Conservation (phyloP, 2,113 vertebrate species). For the Xenus cinereus region DNA sequence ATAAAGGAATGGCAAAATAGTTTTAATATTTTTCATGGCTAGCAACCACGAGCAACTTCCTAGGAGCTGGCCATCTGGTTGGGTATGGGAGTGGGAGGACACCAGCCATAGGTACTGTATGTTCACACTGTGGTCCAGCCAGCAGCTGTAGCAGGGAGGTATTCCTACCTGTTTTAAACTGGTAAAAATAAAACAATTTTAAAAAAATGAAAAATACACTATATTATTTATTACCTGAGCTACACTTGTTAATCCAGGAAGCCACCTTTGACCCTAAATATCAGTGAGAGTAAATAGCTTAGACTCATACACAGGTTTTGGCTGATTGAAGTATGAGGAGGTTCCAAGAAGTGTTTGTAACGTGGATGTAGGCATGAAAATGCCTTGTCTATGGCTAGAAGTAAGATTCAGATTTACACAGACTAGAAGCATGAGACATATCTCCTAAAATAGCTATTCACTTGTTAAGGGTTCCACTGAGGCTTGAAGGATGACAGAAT, state of each 20-base stretch:
- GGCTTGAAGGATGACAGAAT: conserved; percentile 29
- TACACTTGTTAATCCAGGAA: background rate
- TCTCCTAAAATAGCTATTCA: conserved; percentile 11
- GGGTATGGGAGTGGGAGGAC: background rate
- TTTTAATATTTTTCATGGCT: background rate
- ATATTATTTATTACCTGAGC: background rate
- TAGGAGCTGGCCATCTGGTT: background rate
- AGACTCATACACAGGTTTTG: background rate
- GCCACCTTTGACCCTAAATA: background rate
- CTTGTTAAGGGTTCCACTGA: background rate
- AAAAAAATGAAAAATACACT: no score
- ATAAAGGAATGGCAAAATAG: background rate
- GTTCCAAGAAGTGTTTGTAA: background rate
- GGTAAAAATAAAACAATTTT: background rate
- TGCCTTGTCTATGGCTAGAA: background rate
- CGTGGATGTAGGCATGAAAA: background rate
- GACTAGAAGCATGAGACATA: background rate
- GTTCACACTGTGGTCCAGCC: background rate
- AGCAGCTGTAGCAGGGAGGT: background rate
- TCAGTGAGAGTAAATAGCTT: background rate
- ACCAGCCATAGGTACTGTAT: background rate
- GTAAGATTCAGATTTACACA: background rate
- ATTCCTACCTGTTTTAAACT: background rate
- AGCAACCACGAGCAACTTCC: background rate
- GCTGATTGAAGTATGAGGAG: background rate